Evolutionary conservation across 1,140 invertebrate species (phyloP).

Genomic region (Leptopilina boulardi): DNA sequence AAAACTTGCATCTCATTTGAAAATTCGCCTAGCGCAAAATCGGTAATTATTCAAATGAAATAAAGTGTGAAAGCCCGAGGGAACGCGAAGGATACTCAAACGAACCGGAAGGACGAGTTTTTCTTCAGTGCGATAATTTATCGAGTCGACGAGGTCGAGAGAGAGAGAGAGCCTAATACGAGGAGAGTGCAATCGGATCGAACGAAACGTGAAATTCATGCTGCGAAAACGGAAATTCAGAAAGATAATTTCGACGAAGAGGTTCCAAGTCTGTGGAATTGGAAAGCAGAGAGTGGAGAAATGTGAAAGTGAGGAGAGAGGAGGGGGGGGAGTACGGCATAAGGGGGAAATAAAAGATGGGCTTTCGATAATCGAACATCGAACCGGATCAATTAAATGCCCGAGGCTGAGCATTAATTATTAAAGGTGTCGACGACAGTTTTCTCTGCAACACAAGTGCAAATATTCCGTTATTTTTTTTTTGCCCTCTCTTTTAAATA

Average conservation of each 20-base stretch:
- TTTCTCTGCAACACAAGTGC: conserved; percentile 1
- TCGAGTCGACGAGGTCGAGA: conserved; percentile 20
- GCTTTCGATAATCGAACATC: conserved; percentile 21
- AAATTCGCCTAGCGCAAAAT: conserved; percentile 22
- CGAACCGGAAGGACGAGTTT: conserved; percentile 29
- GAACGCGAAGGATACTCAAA: conserved; percentile 11
- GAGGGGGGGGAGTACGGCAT: background rate
- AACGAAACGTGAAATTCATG: conserved; percentile 33
- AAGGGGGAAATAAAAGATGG: conserved; percentile 8
- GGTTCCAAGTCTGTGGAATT: conserved; percentile 14
- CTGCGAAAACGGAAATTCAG: conserved; percentile 30
- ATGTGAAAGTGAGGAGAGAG: background rate
- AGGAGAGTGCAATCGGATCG: conserved; percentile 24
- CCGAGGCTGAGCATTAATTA: conserved; percentile 15
- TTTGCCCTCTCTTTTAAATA: background rate
- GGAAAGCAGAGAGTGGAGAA: conserved; percentile 12
- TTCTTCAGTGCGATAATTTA: conserved; percentile 30
- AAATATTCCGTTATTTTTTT: background rate
- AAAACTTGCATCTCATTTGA: conserved; percentile 30
- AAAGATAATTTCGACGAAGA: conserved; percentile 28
- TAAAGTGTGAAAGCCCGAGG: conserved; percentile 28
- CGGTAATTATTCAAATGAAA: conserved; percentile 33
- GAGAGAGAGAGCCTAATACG: conserved; percentile 28
- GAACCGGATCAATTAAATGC: conserved; percentile 24
- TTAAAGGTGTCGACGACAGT: conserved; percentile 22